Evolutionary conservation across 1,140 invertebrate genomes (phyloP).

Genomic region (Diorhabda sublineata): DNA sequence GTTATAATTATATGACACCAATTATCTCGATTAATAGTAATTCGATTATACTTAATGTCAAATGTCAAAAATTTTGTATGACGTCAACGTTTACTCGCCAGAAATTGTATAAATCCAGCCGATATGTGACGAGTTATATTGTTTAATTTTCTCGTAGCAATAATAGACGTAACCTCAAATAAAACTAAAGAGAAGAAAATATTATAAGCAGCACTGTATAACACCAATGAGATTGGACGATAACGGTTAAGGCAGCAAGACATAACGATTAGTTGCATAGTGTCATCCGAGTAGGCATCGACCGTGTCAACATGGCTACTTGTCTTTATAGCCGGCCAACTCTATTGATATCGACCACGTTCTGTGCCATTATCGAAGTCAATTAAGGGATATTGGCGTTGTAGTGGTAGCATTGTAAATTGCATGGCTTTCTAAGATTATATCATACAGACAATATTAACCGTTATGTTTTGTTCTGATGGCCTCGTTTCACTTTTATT

Average conservation of each 20-base stretch:
- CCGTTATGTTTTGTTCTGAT: too few species aligned
- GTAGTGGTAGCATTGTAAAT: conserved; percentile 33
- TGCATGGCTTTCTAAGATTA: conserved; percentile 21
- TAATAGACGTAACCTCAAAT: neutral
- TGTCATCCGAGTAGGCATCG: conserved; percentile 16
- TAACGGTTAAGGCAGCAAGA: conserved; percentile 6
- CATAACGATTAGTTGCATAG: conserved; percentile 27
- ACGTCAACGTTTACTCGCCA: neutral
- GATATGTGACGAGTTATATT: neutral
- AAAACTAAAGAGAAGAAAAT: conserved; percentile 9
- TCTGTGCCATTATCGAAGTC: conserved; percentile 34
- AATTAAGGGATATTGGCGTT: conserved; percentile 36
- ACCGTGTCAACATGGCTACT: conserved; percentile 21
- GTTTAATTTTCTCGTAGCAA: neutral
- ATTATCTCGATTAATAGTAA: neutral
- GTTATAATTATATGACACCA: too few species aligned
- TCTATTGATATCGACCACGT: conserved; percentile 23
- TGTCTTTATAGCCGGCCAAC: conserved; percentile 24
- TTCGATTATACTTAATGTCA: conserved; percentile 2
- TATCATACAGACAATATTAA: too few species aligned
- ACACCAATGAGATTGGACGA: conserved; percentile 12
- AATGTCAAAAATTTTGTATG: neutral
- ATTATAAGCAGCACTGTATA: neutral
- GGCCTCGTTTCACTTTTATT: too few species aligned
- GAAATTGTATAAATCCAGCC: neutral